Evolutionary conservation across 2,888 invertebrate species (phyloP).

Genomic region (Lycocerus yunnanus): DNA sequence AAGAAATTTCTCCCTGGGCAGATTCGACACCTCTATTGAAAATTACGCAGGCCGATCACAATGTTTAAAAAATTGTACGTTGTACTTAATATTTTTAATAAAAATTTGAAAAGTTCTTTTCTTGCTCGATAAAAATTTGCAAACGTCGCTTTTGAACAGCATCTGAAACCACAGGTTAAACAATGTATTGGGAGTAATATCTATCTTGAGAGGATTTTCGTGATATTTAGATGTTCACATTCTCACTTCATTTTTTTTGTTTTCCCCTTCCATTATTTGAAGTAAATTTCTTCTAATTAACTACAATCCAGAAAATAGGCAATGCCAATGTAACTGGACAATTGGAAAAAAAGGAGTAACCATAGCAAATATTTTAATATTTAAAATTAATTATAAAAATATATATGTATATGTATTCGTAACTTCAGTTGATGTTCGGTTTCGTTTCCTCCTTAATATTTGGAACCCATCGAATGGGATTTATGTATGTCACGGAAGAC

Average conservation of each 20-base stretch:
- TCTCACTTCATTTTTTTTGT: no score
- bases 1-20: constrained; percentile 44
- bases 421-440: background rate
- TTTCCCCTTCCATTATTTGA: background rate
- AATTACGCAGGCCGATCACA: constrained; percentile 40
- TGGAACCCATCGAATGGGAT: background rate
- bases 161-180: no score
- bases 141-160: no score
- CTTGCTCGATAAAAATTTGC: no score
- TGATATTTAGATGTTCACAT: no score
- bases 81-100: background rate
- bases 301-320: background rate
- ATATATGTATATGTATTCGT: background rate
- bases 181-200: no score
- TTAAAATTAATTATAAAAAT: background rate
- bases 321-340: no score
- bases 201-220: no score
- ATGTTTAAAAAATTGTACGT: background rate
- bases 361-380: background rate
- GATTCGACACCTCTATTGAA: constrained; percentile 51
- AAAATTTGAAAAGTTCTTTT: background rate
- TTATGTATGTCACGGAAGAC: background rate
- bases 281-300: background rate
- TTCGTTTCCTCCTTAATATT: background rate
- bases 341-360: background rate